These are phyloP conservation scores for Microcebus jonahi DNA, from an alignment of 2,113 vertebrate genomes.

Conservation along the genomic window DNA sequence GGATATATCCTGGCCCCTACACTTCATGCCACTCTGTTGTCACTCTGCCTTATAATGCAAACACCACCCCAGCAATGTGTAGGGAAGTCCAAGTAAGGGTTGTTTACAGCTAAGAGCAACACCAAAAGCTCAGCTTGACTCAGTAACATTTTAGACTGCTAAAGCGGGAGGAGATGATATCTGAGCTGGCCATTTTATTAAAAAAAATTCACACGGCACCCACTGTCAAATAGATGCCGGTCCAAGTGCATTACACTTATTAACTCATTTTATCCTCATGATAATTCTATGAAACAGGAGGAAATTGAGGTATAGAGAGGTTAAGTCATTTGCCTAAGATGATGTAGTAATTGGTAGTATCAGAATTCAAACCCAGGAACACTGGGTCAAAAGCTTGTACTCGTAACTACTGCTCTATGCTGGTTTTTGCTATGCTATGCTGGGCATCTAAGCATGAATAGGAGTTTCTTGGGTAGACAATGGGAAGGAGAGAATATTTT, in stretches of 20 bases:
- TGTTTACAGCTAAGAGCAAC: not conserved
- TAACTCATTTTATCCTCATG: not conserved
- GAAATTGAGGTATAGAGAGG: not conserved
- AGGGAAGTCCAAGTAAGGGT: not conserved
- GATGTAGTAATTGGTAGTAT: not conserved
- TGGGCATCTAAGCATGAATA: not conserved
- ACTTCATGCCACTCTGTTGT: not conserved
- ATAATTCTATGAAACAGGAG: not conserved
- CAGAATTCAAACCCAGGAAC: not conserved
- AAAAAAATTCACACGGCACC: not conserved
- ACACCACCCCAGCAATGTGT: too few relatives aligned
- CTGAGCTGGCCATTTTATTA: not conserved
- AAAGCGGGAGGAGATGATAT: not conserved
- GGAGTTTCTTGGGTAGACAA: not conserved
- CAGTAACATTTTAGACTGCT: not conserved
- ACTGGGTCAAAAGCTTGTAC: not conserved
- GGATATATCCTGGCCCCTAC: not conserved
- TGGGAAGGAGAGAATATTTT: not conserved
- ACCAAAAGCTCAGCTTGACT: not conserved
- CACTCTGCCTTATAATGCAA: not conserved
- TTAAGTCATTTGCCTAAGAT: not conserved
- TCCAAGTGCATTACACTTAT: not conserved
- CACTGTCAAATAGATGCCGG: not conserved
- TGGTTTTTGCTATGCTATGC: not conserved
- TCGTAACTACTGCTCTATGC: not conserved